Conservation (phyloP, 2,113 vertebrate genomes). For the Tylochromis polylepis region DNA sequence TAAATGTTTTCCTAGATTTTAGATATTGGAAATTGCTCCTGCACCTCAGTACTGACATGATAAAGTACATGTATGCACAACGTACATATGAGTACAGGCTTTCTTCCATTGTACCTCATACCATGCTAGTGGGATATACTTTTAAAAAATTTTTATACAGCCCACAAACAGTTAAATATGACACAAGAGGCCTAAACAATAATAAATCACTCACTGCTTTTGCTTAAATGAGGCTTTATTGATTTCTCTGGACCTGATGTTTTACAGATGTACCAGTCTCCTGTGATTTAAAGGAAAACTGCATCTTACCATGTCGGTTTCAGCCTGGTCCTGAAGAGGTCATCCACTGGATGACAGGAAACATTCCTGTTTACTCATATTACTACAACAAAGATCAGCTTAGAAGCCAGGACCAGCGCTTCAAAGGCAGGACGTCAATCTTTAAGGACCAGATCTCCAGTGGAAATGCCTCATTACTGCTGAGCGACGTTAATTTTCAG, state of each 20-base stretch:
- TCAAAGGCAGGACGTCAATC: slow-evolving; percentile 59
- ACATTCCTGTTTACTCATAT: slow-evolving; percentile 51
- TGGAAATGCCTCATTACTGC: slow-evolving; percentile 70
- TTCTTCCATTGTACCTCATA: too few species aligned
- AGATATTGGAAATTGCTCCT: too few species aligned
- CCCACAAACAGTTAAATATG: neutral
- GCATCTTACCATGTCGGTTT: slow-evolving; percentile 68
- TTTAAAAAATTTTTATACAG: neutral
- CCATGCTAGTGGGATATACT: too few species aligned
- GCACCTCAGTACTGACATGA: too few species aligned
- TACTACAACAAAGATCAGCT: slow-evolving; percentile 51
- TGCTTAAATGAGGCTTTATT: neutral
- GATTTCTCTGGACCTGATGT: neutral
- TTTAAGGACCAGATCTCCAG: slow-evolving; percentile 35
- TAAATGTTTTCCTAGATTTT: too few species aligned
- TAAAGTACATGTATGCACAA: too few species aligned
- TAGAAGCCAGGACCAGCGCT: neutral
- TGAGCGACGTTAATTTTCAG: slow-evolving; percentile 12
- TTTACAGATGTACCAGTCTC: neutral
- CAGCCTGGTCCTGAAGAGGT: neutral
- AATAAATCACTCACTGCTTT: neutral
- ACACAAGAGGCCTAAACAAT: rapidly evolving
- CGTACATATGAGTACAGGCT: too few species aligned
- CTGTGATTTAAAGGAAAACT: slow-evolving; percentile 31
- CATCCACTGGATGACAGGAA: slow-evolving; percentile 66